phyloP scores from a whole-genome alignment of 2,113 vertebrate species.

The Archilochus colubris region DNA sequence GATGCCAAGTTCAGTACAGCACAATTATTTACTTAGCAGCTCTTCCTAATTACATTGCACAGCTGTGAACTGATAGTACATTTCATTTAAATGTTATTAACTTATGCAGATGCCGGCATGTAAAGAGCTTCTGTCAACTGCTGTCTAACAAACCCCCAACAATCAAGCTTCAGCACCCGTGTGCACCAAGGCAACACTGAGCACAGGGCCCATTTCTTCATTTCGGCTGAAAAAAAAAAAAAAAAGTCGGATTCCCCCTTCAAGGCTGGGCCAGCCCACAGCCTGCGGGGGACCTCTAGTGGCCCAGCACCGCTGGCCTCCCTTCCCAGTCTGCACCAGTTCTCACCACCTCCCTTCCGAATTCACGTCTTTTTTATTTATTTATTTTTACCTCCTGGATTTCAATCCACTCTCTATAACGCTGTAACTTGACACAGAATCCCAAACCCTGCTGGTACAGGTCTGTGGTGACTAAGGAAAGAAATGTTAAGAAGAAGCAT shows the following conservation, averaged over 20 bases:
- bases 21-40: constrained; percentile 25
- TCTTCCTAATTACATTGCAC: neutral
- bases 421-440: fast-evolving
- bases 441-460: neutral
- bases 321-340: neutral
- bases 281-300: constrained; percentile 59
- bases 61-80: neutral
- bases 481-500: neutral
- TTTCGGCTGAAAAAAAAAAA: neutral
- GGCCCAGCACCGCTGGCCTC: neutral
- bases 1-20: neutral
- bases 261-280: neutral
- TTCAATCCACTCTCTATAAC: neutral
- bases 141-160: neutral
- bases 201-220: neutral
- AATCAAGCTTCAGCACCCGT: neutral
- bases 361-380: neutral
- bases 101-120: neutral
- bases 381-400: neutral
- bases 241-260: neutral
- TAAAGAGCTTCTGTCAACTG: neutral
- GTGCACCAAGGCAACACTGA: neutral
- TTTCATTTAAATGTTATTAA: neutral
- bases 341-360: too few species aligned
- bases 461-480: neutral